Conservation (phyloP, 30 jellyfish, hydroid and myxozoan genomes). For the Catostylus mosaicus region DNA sequence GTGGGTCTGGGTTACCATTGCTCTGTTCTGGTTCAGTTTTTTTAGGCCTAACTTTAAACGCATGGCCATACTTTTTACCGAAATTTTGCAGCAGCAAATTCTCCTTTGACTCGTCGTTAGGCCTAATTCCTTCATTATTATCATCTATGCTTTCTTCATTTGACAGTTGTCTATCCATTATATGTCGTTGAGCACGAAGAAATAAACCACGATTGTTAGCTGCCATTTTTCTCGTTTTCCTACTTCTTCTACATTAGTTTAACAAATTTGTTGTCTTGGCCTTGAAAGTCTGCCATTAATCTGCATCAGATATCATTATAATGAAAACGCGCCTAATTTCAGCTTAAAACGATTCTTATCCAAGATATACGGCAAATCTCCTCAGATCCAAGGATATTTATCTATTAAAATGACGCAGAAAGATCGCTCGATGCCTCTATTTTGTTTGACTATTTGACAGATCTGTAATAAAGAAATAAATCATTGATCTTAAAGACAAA, state of each 20-base stretch:
- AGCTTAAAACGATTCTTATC: no score
- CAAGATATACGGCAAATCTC: no score
- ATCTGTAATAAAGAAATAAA: no score
- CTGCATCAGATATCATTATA: not conserved
- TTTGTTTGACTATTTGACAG: no score
- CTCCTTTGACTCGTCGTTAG: constrained; percentile 51
- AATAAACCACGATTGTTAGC: constrained; percentile 28
- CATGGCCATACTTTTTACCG: constrained; percentile 43
- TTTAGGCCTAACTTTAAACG: constrained; percentile 28
- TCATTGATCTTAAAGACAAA: no score
- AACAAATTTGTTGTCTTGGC: not conserved
- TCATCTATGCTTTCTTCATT: not conserved
- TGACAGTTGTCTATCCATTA: constrained; percentile 13
- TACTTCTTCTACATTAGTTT: not conserved
- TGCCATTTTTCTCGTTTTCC: constrained; percentile 6
- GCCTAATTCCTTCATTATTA: not conserved
- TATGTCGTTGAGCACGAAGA: constrained; percentile 49
- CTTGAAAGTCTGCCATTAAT: not conserved
- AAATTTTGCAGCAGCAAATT: constrained; percentile 30
- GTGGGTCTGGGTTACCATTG: constrained; percentile 41
- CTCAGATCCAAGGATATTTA: no score
- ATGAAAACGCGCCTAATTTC: no score
- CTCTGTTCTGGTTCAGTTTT: constrained; percentile 43
- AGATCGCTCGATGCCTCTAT: no score
- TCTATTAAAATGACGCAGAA: no score